Conservation (phyloP, 2,113 vertebrate genomes). For the Galeopterus variegatus region DNA sequence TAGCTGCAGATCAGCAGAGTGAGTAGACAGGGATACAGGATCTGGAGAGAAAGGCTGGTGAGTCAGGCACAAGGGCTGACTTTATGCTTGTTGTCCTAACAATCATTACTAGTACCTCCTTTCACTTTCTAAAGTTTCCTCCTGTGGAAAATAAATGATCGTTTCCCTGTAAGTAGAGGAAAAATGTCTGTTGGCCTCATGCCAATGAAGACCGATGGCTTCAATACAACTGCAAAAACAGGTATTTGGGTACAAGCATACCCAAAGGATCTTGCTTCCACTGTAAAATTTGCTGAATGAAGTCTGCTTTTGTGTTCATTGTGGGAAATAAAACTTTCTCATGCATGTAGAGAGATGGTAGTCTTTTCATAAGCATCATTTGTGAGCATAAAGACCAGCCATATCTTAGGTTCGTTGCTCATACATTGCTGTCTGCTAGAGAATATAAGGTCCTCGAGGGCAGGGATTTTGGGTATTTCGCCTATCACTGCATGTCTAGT, state of each 20-base stretch:
- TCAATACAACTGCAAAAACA: neutral
- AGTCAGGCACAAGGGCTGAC: neutral
- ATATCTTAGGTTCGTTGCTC: neutral
- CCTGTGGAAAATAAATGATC: slow-evolving; percentile 8
- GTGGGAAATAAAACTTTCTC: neutral
- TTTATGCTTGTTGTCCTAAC: neutral
- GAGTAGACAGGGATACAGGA: neutral
- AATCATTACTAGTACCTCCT: neutral
- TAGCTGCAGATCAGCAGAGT: neutral
- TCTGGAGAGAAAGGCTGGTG: neutral
- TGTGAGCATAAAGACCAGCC: neutral
- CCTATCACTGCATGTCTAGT: neutral
- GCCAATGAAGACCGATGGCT: neutral
- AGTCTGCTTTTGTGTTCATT: neutral
- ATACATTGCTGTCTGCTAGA: neutral
- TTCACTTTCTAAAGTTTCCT: neutral
- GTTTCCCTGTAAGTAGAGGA: neutral
- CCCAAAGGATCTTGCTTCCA: neutral
- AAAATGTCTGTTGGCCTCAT: neutral
- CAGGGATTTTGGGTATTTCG: neutral
- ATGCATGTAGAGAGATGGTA: neutral
- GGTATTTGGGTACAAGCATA: neutral
- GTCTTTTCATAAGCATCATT: neutral
- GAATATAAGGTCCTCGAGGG: neutral
- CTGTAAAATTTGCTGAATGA: neutral